Evolutionary conservation across 2,888 invertebrate species (phyloP), one percentile per base, ranked within the genome.

Genomic region (Epistrophella euchroma): DNA sequence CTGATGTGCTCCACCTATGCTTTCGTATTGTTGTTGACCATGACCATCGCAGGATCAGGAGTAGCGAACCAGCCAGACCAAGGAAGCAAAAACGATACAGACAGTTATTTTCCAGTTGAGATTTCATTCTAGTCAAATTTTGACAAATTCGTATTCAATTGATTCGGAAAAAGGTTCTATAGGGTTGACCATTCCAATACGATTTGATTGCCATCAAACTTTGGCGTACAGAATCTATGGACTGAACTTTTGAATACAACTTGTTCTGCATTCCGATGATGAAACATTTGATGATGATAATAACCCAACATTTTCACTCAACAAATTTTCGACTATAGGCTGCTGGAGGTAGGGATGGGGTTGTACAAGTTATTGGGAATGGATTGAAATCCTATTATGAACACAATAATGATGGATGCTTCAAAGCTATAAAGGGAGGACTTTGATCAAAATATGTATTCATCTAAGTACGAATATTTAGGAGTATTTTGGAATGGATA

Each of bases 301-400:
- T 66, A 70, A 66, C 45, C 45, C 3, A 74, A 37, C 70, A 74
- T 64, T 74, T 85, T 52, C 76, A 62, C 45, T 85, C 22, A 66
- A 68, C 47, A 13, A 45, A 40, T 58, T 55, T 58, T 32, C 28
- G 4, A 28, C n/a, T 5, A 4, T 28, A 28, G 2, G 28, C 6
- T 5, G 28, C 0, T 28, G 4, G 32, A 1, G 1, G 35, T 6
- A 2, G 22, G 6, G 7, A 4, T 35, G 25, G 7, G 43, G 15
- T 25, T 17, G 47, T 45, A 17, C 17, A 17, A 45, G 28, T 13
- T 17, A 11, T 4, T 13, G 17, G 15, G 4, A 2, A 15, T 50
- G 40, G 40, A 76, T 70, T 85, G 70, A 60, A 78, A 71, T 77
- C 64, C 81, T 73, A 74, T 78, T 74, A 64, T 86, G 81, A 66